Evolutionary conservation across 35 echinoderm and acorn worm genomes (phyloP).

Genomic region (Stichopus chloronotus): DNA sequence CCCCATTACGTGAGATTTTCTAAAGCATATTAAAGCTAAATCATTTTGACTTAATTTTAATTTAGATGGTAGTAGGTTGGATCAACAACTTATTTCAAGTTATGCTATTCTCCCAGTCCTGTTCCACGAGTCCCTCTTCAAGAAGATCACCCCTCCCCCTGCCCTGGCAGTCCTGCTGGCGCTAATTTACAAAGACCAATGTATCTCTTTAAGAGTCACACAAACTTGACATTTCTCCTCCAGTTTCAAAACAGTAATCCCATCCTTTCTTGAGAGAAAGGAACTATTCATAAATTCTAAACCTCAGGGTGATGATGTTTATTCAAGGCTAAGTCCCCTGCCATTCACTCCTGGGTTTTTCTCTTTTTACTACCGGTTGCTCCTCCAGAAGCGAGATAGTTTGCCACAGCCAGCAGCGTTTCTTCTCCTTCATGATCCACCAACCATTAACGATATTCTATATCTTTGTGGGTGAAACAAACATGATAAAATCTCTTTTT

Average conservation of each 20-base stretch:
- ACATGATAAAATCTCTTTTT: constrained; percentile 31
- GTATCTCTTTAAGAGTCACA: not conserved
- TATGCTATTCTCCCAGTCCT: no score
- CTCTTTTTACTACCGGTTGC: not conserved
- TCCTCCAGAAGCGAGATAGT: not conserved
- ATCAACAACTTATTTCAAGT: no score
- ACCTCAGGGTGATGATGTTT: constrained; percentile 23
- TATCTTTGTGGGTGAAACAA: constrained; percentile 44
- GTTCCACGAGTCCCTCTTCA: no score
- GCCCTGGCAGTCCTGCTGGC: no score
- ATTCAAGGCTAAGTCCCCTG: constrained; percentile 39
- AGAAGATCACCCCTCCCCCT: no score
- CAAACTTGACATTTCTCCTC: constrained; percentile 21
- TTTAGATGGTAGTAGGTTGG: no score
- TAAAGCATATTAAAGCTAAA: no score
- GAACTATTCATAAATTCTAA: constrained; percentile 24
- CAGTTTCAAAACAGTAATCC: constrained; percentile 41
- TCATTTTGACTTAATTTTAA: no score
- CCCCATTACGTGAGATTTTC: no score
- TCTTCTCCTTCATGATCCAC: not conserved
- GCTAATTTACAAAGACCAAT: no score
- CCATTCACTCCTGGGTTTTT: not conserved
- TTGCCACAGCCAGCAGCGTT: not conserved
- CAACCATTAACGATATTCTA: not conserved
- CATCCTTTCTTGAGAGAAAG: constrained; percentile 25